Evolutionary conservation across 2,797 vertebrate species (phyloP).

Genomic region (Poliocrania exsul): DNA sequence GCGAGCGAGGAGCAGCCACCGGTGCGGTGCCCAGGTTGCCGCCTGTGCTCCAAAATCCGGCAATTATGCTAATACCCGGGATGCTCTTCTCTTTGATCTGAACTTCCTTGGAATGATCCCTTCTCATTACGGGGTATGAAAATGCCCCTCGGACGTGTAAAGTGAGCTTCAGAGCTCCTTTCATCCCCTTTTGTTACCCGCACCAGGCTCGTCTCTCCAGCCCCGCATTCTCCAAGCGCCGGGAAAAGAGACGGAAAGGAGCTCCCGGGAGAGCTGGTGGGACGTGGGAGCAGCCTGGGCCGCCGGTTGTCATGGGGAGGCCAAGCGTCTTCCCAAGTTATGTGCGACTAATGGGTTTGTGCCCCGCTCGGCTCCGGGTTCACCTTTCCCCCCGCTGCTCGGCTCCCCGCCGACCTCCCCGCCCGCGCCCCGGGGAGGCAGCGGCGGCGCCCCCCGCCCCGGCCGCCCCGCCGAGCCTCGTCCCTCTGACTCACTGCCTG

Average conservation of each 20-base stretch:
- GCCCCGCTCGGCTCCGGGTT: conserved; percentile 1
- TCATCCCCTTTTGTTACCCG: conserved; percentile 36
- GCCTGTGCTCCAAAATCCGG: conserved; percentile 15
- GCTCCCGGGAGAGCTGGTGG: neutral
- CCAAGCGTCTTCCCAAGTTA: conserved; percentile 49
- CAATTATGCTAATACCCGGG: neutral
- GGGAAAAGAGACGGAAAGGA: neutral
- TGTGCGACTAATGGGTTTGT: conserved; percentile 47
- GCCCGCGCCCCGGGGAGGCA: neutral
- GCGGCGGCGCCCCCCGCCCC: neutral
- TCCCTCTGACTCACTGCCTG: neutral
- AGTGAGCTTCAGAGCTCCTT: conserved; percentile 18
- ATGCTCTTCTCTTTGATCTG: conserved; percentile 33
- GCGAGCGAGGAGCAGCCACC: neutral
- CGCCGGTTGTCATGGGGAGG: conserved; percentile 72
- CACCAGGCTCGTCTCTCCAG: neutral
- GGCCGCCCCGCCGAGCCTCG: neutral
- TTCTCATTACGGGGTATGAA: conserved; percentile 28
- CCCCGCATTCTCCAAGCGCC: neutral
- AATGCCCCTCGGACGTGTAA: conserved; percentile 29
- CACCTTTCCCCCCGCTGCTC: conserved; percentile 10
- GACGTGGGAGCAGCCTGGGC: conserved; percentile 25
- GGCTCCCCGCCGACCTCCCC: conserved; percentile 10
- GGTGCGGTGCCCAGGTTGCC: neutral
- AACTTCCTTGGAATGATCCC: conserved; percentile 47